Base-by-base conservation (phyloP, 2,888 invertebrate species). In the Argyresthia albistria region DNA sequence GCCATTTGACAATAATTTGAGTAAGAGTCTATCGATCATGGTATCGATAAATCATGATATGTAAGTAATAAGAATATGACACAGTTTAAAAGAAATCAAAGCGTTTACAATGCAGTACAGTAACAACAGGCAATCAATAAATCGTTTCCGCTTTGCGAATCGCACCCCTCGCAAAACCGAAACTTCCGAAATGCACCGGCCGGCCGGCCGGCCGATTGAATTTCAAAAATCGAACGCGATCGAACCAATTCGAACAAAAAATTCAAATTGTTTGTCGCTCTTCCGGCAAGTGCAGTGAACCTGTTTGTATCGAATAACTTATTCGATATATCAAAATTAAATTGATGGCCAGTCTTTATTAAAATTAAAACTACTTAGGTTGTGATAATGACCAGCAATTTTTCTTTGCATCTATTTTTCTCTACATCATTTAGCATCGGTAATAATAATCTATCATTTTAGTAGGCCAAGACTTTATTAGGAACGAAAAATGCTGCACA, bases 191-290 rank as follows among this genome's bases (percentile, higher is more conserved):
- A 55, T 59, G 61, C 25, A 25, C 25, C 25, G 25, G 25, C 59
- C 59, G 60, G 61, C 62, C 58, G 57, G 6, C 25, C 25, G 25
- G 25, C 59, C 59, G 60, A 61, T 63, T 58, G 57, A 57, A 62
- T 63, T 64, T 60, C 57, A 62, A 60, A 65, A 62, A 56, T 57
- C 54, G 59, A 60, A 60, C 53, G 55, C 61, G 25, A 60, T 62
- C 61, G 61, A 60, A 56, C 55, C 53, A 61, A 67, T 63, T 64
- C 61, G 59, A 60, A 57, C 59, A 56, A 65, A 65, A 60, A 61
- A 63, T 67, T 57, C 61, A 56, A 61, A 59, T 60, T 60, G 60
- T 64, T 65, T 66, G 60, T 56, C 62, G 61, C 59, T 46, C 60
- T 57, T 61, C 61, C 59, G 59, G 59, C 54, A 52, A 58, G 56